Evolutionary conservation across 2,113 vertebrate species (phyloP).

Genomic region (Dryoscopus gambensis): DNA sequence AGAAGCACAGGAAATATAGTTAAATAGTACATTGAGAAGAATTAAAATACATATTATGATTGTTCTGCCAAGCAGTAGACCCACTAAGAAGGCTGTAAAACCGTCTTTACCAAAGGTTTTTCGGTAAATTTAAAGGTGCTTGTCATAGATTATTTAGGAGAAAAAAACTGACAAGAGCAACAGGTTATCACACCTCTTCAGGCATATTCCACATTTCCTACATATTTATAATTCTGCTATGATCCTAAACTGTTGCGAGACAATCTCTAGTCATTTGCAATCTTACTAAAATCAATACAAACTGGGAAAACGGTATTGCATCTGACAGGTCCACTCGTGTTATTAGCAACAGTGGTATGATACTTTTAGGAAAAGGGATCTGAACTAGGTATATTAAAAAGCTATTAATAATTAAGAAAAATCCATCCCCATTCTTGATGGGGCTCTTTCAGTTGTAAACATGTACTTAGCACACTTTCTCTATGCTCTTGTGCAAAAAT

Average conservation of each 20-base stretch:
- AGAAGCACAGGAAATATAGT: neutral
- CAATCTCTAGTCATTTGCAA: neutral
- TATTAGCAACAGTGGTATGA: neutral
- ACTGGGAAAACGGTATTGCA: neutral
- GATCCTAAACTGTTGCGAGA: neutral
- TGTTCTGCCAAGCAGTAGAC: neutral
- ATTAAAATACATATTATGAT: neutral
- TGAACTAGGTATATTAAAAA: neutral
- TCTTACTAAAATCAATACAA: neutral
- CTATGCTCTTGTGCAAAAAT: neutral
- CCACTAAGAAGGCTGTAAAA: neutral
- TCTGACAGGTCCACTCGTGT: fast-evolving
- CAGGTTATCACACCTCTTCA: neutral
- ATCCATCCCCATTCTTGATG: neutral
- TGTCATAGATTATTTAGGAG: neutral
- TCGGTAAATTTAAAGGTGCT: neutral
- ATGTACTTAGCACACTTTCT: neutral
- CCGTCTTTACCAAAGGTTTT: neutral
- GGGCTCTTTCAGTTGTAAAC: neutral
- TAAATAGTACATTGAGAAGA: neutral
- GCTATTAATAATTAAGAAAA: neutral
- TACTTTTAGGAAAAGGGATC: neutral
- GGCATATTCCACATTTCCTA: neutral
- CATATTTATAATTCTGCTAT: neutral
- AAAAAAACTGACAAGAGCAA: neutral